phyloP scores from a whole-genome alignment of 2,113 vertebrate genomes.

The Dicaeum eximium region DNA sequence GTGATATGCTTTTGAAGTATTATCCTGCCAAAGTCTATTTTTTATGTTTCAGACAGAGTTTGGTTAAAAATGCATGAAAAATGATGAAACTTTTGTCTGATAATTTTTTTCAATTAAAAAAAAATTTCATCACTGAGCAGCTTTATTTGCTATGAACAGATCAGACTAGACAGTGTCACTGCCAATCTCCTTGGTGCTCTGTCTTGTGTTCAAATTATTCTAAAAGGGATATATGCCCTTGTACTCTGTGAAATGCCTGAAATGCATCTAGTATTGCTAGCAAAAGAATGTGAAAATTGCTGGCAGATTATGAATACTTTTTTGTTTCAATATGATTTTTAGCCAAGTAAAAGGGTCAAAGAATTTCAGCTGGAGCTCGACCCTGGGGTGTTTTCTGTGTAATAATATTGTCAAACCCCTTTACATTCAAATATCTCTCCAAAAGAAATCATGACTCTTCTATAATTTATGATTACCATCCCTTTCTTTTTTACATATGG shows the following conservation, averaged over 20 bases:
- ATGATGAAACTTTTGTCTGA: background rate
- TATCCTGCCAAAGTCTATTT: background rate
- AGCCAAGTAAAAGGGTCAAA: background rate
- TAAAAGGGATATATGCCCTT: slow-evolving; percentile 3
- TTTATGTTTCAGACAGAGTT: background rate
- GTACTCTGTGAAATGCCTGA: background rate
- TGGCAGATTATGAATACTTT: background rate
- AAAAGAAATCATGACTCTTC: background rate
- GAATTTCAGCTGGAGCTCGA: background rate
- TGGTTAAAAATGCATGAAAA: slow-evolving; percentile 6
- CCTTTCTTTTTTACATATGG: background rate
- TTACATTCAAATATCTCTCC: background rate
- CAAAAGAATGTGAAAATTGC: background rate
- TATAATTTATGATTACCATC: background rate
- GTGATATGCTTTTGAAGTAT: background rate
- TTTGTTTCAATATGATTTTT: background rate
- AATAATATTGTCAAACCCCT: background rate
- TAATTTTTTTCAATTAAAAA: slow-evolving; percentile 29
- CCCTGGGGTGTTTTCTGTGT: background rate
- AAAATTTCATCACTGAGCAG: background rate
- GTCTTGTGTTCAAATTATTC: slow-evolving; percentile 18
- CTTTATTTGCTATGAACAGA: background rate
- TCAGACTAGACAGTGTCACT: slow-evolving; percentile 9
- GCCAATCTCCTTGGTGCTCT: background rate
- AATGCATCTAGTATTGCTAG: background rate